These are phyloP conservation scores for Poeciliopsis retropinna DNA, from an alignment of 2,113 vertebrate species.

Conservation along the genomic window DNA sequence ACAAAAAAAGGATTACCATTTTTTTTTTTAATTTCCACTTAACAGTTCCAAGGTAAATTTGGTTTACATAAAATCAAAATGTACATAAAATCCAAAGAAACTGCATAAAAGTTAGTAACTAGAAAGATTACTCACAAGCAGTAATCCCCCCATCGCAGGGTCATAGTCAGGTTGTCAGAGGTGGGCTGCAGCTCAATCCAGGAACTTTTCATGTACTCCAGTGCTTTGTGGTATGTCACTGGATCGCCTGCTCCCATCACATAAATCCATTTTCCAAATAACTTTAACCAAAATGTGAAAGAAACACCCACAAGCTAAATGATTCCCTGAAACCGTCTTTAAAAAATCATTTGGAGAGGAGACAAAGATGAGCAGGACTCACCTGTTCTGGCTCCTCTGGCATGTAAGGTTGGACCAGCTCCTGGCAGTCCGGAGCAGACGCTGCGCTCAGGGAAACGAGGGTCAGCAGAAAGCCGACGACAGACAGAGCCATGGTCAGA, in stretches of 20 bases:
- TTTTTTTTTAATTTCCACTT: not conserved
- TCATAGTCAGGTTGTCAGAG: constrained; percentile 48
- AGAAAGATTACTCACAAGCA: constrained; percentile 62
- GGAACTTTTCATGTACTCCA: constrained; percentile 72
- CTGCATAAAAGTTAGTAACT: not conserved
- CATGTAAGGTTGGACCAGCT: constrained; percentile 61
- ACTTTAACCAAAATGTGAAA: constrained; percentile 33
- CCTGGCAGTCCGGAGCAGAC: constrained; percentile 63
- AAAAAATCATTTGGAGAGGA: constrained; percentile 3
- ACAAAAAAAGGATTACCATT: not conserved
- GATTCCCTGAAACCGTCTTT: not conserved
- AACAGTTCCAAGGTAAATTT: not conserved
- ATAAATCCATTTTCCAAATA: constrained; percentile 77
- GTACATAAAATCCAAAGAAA: not conserved
- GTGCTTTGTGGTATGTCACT: constrained; percentile 64
- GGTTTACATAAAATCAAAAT: not conserved
- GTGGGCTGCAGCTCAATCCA: constrained; percentile 69
- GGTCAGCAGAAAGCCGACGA: constrained; percentile 41
- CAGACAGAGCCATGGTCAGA: constrained; percentile 55
- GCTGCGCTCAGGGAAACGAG: constrained; percentile 49
- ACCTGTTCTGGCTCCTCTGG: constrained; percentile 66
- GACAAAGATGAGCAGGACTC: constrained; percentile 4
- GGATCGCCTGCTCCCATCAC: constrained; percentile 74
- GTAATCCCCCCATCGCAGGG: constrained; percentile 68
- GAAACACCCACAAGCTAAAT: not conserved